Conservation (phyloP, 2,113 vertebrate species). For the Zosterops lateralis region DNA sequence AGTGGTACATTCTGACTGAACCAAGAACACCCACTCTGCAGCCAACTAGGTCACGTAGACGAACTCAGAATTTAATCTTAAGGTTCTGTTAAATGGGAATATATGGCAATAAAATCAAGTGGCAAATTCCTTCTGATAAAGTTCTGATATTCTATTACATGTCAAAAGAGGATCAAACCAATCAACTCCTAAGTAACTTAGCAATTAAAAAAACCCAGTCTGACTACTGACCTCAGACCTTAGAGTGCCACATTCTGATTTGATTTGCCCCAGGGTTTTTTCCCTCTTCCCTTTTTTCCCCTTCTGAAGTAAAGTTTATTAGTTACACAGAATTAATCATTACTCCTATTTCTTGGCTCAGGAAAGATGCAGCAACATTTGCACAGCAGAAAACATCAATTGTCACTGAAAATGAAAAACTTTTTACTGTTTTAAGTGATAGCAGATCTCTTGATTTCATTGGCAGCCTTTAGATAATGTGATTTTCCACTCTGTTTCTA, state of each 20-base stretch:
- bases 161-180: neutral
- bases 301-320: neutral
- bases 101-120: neutral
- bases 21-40: neutral
- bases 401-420: constrained; percentile 58
- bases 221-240: neutral
- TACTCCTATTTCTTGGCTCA: constrained; percentile 20
- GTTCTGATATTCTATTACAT: neutral
- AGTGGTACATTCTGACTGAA: neutral
- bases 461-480: constrained; percentile 29
- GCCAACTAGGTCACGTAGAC: neutral
- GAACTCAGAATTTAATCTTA: neutral
- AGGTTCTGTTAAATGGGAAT: neutral
- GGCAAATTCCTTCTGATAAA: neutral
- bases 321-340: neutral
- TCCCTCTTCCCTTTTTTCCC: too few species aligned
- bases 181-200: neutral
- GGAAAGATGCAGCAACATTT: constrained; percentile 13
- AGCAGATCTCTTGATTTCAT: constrained; percentile 45
- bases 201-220: neutral
- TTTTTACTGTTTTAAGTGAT: constrained; percentile 42
- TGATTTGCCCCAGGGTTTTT: neutral
- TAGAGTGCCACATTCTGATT: neutral
- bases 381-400: constrained; percentile 38
- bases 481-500: constrained; percentile 46